Evolutionary conservation across 2,113 vertebrate genomes (phyloP).

Genomic region (Balaeniceps rex): DNA sequence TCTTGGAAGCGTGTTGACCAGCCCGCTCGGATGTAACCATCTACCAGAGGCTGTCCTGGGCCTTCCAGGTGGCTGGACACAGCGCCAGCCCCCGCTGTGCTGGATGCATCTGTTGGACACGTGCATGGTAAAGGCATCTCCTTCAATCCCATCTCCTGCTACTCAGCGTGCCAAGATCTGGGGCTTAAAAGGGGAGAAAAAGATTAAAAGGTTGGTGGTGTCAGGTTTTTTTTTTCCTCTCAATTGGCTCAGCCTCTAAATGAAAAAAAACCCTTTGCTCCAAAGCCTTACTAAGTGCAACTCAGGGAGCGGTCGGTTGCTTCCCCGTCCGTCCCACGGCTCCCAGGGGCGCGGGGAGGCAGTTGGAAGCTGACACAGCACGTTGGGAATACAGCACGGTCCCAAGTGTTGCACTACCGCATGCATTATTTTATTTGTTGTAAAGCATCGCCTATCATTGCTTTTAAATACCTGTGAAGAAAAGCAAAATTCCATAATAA

Average conservation of each 20-base stretch:
- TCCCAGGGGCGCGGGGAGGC: not conserved
- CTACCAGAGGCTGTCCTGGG: not conserved
- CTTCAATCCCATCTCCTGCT: not conserved
- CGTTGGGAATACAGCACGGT: not conserved
- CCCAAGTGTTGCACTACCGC: not conserved
- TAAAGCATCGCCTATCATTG: not conserved
- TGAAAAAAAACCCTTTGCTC: not conserved
- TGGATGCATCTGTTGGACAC: not conserved
- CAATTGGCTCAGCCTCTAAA: not conserved
- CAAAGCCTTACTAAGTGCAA: not conserved
- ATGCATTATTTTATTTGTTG: not conserved
- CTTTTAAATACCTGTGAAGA: not conserved
- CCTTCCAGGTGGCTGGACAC: not conserved
- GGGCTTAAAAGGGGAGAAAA: not conserved
- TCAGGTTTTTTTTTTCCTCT: not conserved
- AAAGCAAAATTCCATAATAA: not conserved
- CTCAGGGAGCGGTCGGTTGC: not conserved
- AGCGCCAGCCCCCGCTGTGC: not conserved
- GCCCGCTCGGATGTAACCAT: fast-evolving
- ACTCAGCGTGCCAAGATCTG: fast-evolving
- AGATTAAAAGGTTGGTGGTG: not conserved
- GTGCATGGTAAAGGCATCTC: not conserved
- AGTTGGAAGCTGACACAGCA: not conserved
- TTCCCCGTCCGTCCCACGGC: not conserved
- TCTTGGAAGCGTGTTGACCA: not conserved